phyloP scores from a whole-genome alignment of 1,140 invertebrate species.

The Anastrepha ludens region DNA sequence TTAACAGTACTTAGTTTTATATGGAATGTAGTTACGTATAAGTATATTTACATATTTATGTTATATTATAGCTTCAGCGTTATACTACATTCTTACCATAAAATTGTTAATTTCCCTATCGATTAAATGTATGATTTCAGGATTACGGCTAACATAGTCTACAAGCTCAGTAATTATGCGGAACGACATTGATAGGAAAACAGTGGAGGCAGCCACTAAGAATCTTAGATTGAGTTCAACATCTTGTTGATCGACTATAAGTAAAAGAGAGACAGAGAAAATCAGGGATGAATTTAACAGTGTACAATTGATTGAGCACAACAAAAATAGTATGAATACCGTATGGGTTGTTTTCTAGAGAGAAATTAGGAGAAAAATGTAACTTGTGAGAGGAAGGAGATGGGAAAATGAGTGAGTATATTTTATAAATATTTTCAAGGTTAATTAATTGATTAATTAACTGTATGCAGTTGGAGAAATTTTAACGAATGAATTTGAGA shows the following conservation, averaged over 20 bases:
- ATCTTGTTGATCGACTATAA: conserved; percentile 66
- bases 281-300: background rate
- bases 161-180: conserved; percentile 73
- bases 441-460: too few species aligned
- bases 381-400: too few species aligned
- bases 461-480: too few species aligned
- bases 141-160: conserved; percentile 72
- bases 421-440: too few species aligned
- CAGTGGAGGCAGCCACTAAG: conserved; percentile 72
- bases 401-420: too few species aligned
- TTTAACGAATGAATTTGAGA: too few species aligned
- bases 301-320: background rate
- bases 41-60: too few species aligned
- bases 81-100: conserved; percentile 65
- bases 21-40: too few species aligned
- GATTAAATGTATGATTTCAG: conserved; percentile 70
- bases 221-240: conserved; percentile 72
- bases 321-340: background rate
- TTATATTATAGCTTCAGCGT: background rate
- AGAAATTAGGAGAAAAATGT: background rate
- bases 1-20: too few species aligned
- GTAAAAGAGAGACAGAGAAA: conserved; percentile 58
- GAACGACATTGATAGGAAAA: conserved; percentile 72
- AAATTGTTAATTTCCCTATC: conserved; percentile 73
- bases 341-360: background rate